Evolutionary conservation across 2,888 invertebrate species (phyloP).

Genomic region (Pandemis cinnamomeana): DNA sequence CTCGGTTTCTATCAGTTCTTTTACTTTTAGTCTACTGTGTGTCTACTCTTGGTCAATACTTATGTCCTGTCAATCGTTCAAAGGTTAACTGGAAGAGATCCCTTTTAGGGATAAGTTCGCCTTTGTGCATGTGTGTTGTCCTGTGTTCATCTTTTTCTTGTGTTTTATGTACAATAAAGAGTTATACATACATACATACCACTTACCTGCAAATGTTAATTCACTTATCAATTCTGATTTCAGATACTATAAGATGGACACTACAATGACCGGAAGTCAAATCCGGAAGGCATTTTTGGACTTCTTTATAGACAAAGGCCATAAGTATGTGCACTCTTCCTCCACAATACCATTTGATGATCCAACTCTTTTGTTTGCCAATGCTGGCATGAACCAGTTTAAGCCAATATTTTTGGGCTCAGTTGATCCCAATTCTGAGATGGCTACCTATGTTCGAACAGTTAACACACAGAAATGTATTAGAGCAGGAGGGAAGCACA

Average conservation of each 20-base stretch:
- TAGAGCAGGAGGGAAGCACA: slow-evolving; percentile 99
- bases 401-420: slow-evolving; percentile 99
- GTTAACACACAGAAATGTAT: slow-evolving; percentile 99
- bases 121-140: no score
- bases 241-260: slow-evolving; percentile 74
- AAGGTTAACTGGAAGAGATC: no score
- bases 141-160: no score
- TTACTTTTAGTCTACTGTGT: no score
- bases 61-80: no score
- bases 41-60: no score
- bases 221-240: slow-evolving; percentile 29
- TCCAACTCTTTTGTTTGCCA: slow-evolving; percentile 98
- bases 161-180: no score
- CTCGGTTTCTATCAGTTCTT: no score
- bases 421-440: slow-evolving; percentile 97
- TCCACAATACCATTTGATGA: slow-evolving; percentile 99
- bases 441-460: slow-evolving; percentile 94
- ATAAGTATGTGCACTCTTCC: slow-evolving; percentile 98
- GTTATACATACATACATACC: no score
- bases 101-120: no score
- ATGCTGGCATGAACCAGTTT: slow-evolving; percentile 99
- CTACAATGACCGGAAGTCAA: slow-evolving; percentile 88
- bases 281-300: slow-evolving; percentile 94
- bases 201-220: no score
- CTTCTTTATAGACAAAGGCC: slow-evolving; percentile 94